Percentiles rank a stretch among this genome's conserved stretches.
Evolutionary conservation across 2,888 invertebrate genomes (phyloP).

Genomic region (Drosophila monieri): DNA sequence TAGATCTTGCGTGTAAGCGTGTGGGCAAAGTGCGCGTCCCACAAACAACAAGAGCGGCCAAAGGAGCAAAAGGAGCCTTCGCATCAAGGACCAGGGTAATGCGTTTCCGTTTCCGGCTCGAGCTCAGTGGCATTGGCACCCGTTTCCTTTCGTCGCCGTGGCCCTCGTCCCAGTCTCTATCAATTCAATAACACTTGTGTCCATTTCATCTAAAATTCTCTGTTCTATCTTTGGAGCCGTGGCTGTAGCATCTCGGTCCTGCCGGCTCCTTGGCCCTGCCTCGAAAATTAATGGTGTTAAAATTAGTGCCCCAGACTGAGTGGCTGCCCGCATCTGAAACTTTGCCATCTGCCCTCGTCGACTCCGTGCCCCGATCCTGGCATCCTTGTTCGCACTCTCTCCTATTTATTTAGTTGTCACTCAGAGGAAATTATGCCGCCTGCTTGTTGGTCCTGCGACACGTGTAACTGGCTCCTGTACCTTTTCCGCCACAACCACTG

Average conservation of each 20-base stretch:
- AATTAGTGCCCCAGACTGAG: conserved; percentile 66
- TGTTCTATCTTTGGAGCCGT: conserved; percentile 23
- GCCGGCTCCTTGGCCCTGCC: conserved; percentile 14
- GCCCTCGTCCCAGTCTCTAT: conserved; percentile 32
- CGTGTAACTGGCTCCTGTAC: conserved; percentile 60
- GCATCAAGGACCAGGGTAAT: conserved; percentile 61
- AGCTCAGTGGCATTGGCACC: conserved; percentile 36
- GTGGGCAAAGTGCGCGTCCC: conserved; percentile 36
- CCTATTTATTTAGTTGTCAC: conserved; percentile 74
- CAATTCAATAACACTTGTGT: conserved; percentile 80
- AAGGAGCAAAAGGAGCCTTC: conserved; percentile 2
- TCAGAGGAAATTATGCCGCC: conserved; percentile 63
- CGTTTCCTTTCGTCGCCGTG: not conserved
- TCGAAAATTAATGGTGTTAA: conserved; percentile 73
- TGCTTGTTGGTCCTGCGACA: conserved; percentile 53
- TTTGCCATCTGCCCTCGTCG: conserved; percentile 47
- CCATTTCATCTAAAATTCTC: conserved; percentile 79
- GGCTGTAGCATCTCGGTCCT: not conserved
- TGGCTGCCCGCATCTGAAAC: conserved; percentile 43
- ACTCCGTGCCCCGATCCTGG: not conserved
- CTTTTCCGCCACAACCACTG: conserved; percentile 4
- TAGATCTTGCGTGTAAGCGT: conserved; percentile 71
- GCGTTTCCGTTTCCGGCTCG: conserved; percentile 67
- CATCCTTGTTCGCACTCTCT: conserved; percentile 8
- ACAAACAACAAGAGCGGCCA: conserved; percentile 25